Evolutionary conservation across 2,113 vertebrate genomes (phyloP), one percentile per base, ranked within the genome.

Genomic region (Plecturocebus donacophilus): DNA sequence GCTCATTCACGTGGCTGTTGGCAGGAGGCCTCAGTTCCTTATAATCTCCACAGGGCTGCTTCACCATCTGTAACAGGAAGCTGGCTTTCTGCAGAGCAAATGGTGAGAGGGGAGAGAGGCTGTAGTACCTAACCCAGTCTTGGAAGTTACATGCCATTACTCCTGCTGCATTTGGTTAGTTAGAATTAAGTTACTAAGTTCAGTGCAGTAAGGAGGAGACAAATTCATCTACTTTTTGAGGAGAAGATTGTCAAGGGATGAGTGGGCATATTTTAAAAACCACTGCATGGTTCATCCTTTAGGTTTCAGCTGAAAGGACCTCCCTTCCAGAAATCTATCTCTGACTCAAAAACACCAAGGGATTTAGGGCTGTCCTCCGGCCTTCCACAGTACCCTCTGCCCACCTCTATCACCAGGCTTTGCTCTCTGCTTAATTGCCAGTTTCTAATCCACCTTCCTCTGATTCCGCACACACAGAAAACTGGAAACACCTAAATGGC

Each of bases 81-180:
- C n/a, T 40, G 68, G 27, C 21, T 68, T 94, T 2, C 6, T 76
- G 61, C n/a, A 61, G 5, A 12, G 9, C 40, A 79, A 32, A 45
- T 30, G 32, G 80, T 9, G 20, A 71, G 30, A 54, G 23, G 13
- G 75, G 20, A 13, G 16, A 35, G 35, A 40, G 27, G 35, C 32
- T 17, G 2, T 12, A 10, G 2, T 68, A 30, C 3, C 3, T 12
- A 14, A 7, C 13, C 32, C 40, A 45, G 5, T 35, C 17, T 20
- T 61, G 32, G 38, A 56, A 77, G 71, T 38, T 17, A 64, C 8
- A n/a, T 21, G 32, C 71, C 30, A 32, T 58, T 23, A 9, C 27
- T 49, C 61, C 68, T 68, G 83, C 5, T 17, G 12, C 25, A 66
- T 54, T 27, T 58, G n/a, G 66, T 25, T 38, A 54, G n/a, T 87